Percentiles rank a stretch among this genome's conserved stretches.
Conservation (phyloP, 2,888 invertebrate species). For the Meiosimyza platycephala region DNA sequence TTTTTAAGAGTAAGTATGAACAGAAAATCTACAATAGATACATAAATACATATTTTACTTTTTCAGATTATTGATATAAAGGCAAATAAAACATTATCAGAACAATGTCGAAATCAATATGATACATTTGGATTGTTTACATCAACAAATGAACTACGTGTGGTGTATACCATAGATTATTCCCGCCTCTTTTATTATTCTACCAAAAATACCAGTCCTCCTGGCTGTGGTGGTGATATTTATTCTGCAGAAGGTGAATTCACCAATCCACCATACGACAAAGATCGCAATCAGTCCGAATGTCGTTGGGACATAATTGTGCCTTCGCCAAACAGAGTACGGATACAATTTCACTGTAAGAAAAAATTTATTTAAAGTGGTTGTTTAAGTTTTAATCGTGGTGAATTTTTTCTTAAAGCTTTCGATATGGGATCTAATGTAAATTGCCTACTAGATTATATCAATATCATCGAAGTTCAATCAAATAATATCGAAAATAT, state of each 20-base stretch:
- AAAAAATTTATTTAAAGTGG: background rate
- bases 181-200: slow-evolving; percentile 50
- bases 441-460: slow-evolving; percentile 73
- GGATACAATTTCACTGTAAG: slow-evolving; percentile 54
- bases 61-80: slow-evolving; percentile 53
- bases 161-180: slow-evolving; percentile 37
- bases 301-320: slow-evolving; percentile 75
- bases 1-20: slow-evolving; percentile 50
- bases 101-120: slow-evolving; percentile 36
- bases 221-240: slow-evolving; percentile 59
- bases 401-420: slow-evolving; percentile 49
- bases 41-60: too few relatives aligned
- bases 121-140: slow-evolving; percentile 36
- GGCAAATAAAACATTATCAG: slow-evolving; percentile 48
- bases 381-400: background rate
- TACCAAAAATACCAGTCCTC: slow-evolving; percentile 43
- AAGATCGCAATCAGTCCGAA: slow-evolving; percentile 68
- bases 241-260: slow-evolving; percentile 62
- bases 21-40: too few relatives aligned
- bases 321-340: slow-evolving; percentile 61
- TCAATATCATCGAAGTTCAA: slow-evolving; percentile 72
- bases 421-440: slow-evolving; percentile 74
- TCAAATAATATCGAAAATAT: slow-evolving; percentile 54
- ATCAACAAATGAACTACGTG: slow-evolving; percentile 51
- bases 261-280: slow-evolving; percentile 76